These are phyloP conservation scores for Ptilorrhoa leucosticta DNA, from an alignment of 2,113 vertebrate species.

Conservation along the genomic window DNA sequence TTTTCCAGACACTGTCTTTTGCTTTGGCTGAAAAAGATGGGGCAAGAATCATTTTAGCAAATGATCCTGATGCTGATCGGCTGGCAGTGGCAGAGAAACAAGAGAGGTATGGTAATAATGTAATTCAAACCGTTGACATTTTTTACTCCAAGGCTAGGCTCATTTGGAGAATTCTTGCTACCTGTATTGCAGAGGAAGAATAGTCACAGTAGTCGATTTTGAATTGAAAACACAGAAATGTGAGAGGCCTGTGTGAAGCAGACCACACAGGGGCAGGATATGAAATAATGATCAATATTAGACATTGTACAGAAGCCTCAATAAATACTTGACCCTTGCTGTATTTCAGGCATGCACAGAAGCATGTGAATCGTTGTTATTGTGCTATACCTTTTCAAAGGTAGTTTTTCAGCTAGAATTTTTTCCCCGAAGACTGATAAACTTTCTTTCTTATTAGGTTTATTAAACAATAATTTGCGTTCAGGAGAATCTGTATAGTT, in stretches of 20 bases:
- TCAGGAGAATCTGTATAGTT: not conserved
- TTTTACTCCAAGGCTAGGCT: not conserved
- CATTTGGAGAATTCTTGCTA: not conserved
- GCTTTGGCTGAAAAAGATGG: conserved; percentile 87
- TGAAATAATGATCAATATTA: not conserved
- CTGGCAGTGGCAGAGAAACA: conserved; percentile 93
- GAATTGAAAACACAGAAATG: not conserved
- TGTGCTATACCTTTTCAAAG: not conserved
- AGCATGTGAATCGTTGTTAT: not conserved
- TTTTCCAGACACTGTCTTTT: conserved; percentile 89
- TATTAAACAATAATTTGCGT: not conserved
- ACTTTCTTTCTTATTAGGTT: not conserved
- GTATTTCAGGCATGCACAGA: not conserved
- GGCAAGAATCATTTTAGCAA: conserved; percentile 88
- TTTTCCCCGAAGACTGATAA: not conserved
- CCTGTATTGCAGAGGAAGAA: not conserved
- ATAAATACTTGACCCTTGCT: not conserved
- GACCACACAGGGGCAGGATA: not conserved
- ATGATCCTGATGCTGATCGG: conserved; percentile 95
- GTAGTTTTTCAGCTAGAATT: not conserved
- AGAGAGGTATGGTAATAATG: conserved; percentile 73
- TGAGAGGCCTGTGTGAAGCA: not conserved
- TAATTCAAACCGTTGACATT: not conserved
- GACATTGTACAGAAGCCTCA: not conserved
- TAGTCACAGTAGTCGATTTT: not conserved